phyloP scores from a whole-genome alignment of 2,113 vertebrate species.

The Polyodon spathula region DNA sequence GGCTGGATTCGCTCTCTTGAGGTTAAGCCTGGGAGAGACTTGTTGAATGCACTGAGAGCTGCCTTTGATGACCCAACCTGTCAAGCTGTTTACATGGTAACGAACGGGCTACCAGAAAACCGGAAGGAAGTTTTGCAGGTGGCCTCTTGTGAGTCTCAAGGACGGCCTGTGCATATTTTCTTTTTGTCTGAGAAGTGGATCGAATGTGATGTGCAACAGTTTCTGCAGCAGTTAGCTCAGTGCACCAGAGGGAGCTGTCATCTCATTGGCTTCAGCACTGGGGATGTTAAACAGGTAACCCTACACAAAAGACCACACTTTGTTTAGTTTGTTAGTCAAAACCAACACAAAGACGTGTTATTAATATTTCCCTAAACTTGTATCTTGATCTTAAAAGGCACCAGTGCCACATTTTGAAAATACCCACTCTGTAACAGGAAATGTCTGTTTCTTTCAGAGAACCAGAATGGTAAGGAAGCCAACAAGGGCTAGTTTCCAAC shows the following conservation, averaged over 20 bases:
- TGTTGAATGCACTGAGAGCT: constrained; percentile 33
- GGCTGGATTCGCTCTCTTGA: constrained; percentile 49
- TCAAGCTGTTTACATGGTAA: constrained; percentile 44
- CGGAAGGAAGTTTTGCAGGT: constrained; percentile 27
- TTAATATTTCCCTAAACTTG: too few relatives aligned
- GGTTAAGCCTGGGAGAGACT: constrained; percentile 39
- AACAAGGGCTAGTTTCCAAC: too few relatives aligned
- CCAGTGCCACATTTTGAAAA: too few relatives aligned
- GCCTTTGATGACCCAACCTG: constrained; percentile 46
- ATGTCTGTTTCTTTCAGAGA: too few relatives aligned
- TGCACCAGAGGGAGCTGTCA: constrained; percentile 46
- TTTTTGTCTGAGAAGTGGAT: constrained; percentile 29
- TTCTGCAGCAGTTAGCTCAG: constrained; percentile 36
- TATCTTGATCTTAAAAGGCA: too few relatives aligned
- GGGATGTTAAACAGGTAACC: constrained; percentile 36
- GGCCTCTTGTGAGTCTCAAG: constrained; percentile 25
- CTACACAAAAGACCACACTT: not conserved
- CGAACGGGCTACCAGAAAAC: constrained; percentile 28
- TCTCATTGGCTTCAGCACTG: constrained; percentile 21
- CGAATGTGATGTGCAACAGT: constrained; percentile 22
- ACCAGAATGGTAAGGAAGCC: too few relatives aligned
- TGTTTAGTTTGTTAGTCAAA: not conserved
- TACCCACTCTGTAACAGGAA: too few relatives aligned
- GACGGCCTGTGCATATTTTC: constrained; percentile 38
- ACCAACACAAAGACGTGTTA: too few relatives aligned